Conservation (phyloP, 2,113 vertebrate genomes). For the Chaenogobius annularis region DNA sequence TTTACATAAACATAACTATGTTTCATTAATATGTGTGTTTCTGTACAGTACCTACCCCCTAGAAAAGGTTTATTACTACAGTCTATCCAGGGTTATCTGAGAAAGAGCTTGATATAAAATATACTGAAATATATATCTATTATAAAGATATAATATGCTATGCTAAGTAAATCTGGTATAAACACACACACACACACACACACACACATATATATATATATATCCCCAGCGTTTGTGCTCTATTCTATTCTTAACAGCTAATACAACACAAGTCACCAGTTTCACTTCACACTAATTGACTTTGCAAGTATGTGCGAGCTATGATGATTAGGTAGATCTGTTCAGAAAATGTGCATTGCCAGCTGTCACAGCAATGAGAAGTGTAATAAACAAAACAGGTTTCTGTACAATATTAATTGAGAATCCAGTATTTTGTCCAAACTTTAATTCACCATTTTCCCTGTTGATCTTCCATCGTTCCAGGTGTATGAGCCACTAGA, state of each 20-base stretch:
- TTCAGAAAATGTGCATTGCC: neutral
- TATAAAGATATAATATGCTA: too few species aligned
- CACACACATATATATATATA: too few species aligned
- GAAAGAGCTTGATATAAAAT: too few species aligned
- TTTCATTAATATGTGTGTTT: neutral
- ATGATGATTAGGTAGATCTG: neutral
- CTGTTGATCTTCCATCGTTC: slow-evolving; percentile 83
- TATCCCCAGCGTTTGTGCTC: too few species aligned
- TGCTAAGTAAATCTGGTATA: too few species aligned
- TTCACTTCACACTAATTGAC: neutral
- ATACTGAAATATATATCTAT: too few species aligned
- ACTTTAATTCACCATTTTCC: slow-evolving; percentile 79
- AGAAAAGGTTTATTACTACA: too few species aligned
- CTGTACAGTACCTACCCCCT: too few species aligned
- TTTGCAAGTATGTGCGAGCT: neutral
- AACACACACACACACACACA: too few species aligned
- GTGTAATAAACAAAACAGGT: neutral
- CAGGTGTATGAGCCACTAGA: slow-evolving; percentile 91
- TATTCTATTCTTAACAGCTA: too few species aligned
- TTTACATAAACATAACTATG: too few species aligned
- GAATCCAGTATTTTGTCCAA: neutral
- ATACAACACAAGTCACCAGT: neutral
- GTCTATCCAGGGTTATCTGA: neutral
- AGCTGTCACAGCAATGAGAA: neutral
- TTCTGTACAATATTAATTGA: neutral